Base-by-base conservation (phyloP, 2,113 vertebrate species). In the Malaclemys terrapin region DNA sequence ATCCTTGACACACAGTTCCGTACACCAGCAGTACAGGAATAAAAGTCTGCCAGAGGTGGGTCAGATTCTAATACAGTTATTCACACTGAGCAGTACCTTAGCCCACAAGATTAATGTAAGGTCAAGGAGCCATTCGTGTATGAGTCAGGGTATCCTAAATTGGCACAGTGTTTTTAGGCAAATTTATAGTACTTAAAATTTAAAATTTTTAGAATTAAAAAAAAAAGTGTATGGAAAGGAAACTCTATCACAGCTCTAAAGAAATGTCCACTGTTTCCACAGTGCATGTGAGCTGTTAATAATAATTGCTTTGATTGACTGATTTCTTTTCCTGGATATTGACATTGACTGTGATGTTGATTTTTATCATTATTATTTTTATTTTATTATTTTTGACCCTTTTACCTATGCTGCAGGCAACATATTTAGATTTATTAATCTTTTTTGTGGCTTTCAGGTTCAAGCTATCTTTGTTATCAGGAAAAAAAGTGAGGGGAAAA, bases 321-420 rank as follows among this genome's bases (percentile, higher is more conserved):
- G 45, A 9, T 29, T 84, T 85, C 13, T 83, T 53, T 89, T 27
- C 57, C 57, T 42, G 45, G 49, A 12, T 85, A 47, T 54, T 79
- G 53, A 24, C 24, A 20, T 31, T n/a, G 87, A 0, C 14, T 75
- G 14, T 31, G 38, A 8, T 6, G 6, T 1, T 11, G 82, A 27
- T 80, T 79, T 80, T 13, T 56, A 84, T 25, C 17, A 19, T n/a
- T 50, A 24, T 6, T 52, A 13, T 31, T 29, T 20, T 0, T 82
- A 10, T 2, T 79, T 79, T 47, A 14, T 85, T 29, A 0, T 82
- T 24, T 0, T 80, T 27, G 8, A 29, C 49, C 12, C 5, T 80
- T 42, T 25, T 24, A 1, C 47, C 35, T 72, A 2, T 31, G 5
- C 29, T 19, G 3, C 31, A 78, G 78, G 10, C 56, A 84, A 52